These are phyloP conservation scores for Lithodes maja DNA, from an alignment of 2,888 invertebrate genomes.

Conservation along the genomic window DNA sequence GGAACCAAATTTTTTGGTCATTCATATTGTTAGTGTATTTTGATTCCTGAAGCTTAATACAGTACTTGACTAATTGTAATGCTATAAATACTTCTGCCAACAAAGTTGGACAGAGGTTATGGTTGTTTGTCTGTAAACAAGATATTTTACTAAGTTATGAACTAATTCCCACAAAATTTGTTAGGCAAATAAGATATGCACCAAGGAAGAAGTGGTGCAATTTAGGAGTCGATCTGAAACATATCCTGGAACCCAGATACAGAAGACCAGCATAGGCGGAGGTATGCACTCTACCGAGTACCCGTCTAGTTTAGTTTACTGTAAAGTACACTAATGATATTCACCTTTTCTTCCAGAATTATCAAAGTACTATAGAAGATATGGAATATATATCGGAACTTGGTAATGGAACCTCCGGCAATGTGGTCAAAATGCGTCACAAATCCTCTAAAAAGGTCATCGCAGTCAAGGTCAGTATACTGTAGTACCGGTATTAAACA, in stretches of 20 bases:
- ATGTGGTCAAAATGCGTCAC: constrained; percentile 97
- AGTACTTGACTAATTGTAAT: too few species aligned
- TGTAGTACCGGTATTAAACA: too few species aligned
- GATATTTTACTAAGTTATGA: not conserved
- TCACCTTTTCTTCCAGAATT: constrained; percentile 77
- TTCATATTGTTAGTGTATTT: too few species aligned
- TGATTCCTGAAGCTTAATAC: too few species aligned
- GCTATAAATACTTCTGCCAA: not conserved
- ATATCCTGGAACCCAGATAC: too few species aligned
- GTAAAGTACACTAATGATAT: not conserved
- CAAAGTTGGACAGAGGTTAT: too few species aligned
- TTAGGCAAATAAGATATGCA: too few species aligned
- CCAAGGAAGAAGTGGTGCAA: too few species aligned
- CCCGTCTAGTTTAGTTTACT: not conserved
- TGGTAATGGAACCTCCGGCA: constrained; percentile 97
- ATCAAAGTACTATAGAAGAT: constrained; percentile 87
- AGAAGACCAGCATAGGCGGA: not conserved
- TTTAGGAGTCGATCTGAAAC: too few species aligned
- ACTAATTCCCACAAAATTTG: not conserved
- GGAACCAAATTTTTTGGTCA: too few species aligned
- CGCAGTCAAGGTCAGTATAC: constrained; percentile 87
- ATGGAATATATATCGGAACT: constrained; percentile 90
- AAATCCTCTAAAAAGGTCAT: constrained; percentile 88
- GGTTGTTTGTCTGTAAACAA: too few species aligned
- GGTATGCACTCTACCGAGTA: too few species aligned